Evolutionary conservation across 2,888 invertebrate genomes (phyloP).

Genomic region (Dorcus hopei): DNA sequence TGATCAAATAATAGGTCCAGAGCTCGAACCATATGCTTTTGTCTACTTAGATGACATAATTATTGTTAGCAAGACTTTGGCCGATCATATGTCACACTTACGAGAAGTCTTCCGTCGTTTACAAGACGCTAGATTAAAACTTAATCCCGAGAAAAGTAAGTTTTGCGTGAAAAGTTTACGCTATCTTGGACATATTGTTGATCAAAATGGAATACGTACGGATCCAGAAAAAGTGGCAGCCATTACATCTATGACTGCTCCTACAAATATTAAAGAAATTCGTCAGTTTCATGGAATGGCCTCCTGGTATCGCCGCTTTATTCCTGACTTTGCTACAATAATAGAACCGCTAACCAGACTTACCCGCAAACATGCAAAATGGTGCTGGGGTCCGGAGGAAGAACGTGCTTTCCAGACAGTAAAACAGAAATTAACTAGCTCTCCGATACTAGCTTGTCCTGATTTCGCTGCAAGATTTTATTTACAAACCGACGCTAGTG

Average conservation of each 20-base stretch:
- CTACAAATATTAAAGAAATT: slow-evolving; percentile 14
- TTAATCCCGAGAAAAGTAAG: slow-evolving; percentile 27
- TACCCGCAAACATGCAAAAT: slow-evolving; percentile 16
- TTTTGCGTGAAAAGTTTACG: slow-evolving; percentile 23
- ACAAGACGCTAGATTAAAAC: slow-evolving; percentile 18
- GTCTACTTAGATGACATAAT: slow-evolving; percentile 29
- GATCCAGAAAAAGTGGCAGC: slow-evolving; percentile 20
- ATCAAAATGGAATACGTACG: slow-evolving; percentile 20
- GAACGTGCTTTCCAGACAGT: background rate
- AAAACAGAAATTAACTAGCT: background rate
- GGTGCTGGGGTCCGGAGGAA: slow-evolving; percentile 12
- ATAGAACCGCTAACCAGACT: slow-evolving; percentile 15
- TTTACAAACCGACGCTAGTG: background rate
- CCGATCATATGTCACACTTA: slow-evolving; percentile 7
- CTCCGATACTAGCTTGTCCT: background rate
- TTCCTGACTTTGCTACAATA: slow-evolving; percentile 18
- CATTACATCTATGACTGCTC: slow-evolving; percentile 16
- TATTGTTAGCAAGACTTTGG: slow-evolving; percentile 17
- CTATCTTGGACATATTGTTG: slow-evolving; percentile 34
- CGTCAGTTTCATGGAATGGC: slow-evolving; percentile 19
- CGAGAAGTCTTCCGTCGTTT: slow-evolving; percentile 20
- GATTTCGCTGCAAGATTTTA: background rate
- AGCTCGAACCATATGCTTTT: slow-evolving; percentile 25
- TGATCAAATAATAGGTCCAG: slow-evolving; percentile 26
- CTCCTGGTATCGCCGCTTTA: slow-evolving; percentile 19